These are phyloP conservation scores for Ceratina calcarata DNA, from an alignment of 1,140 invertebrate species.

Conservation along the genomic window DNA sequence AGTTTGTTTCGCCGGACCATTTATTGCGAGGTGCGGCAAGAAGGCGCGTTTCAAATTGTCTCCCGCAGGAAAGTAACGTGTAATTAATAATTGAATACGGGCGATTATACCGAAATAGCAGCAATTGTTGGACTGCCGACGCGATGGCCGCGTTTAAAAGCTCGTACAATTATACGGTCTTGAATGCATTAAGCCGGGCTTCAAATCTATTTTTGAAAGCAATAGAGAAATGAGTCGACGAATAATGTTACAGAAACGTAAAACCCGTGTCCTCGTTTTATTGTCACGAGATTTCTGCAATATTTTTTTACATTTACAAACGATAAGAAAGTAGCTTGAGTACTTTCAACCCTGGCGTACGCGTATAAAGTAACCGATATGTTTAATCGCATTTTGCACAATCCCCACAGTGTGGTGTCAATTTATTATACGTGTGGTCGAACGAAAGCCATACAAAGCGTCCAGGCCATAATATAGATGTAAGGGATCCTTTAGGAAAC, in stretches of 20 bases:
- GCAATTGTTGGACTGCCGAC: neutral
- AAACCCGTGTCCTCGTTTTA: neutral
- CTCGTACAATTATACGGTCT: neutral
- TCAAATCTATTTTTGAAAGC: neutral
- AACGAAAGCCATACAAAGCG: constrained; percentile 15
- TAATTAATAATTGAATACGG: constrained; percentile 17
- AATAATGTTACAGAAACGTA: neutral
- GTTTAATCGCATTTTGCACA: neutral
- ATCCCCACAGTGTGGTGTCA: neutral
- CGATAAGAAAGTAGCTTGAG: no score
- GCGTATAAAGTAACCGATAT: neutral
- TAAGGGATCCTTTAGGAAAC: constrained; percentile 30
- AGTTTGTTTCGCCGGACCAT: neutral
- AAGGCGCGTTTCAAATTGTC: neutral
- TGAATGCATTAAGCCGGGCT: neutral
- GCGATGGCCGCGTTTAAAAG: neutral
- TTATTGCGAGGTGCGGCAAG: neutral
- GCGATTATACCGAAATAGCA: neutral
- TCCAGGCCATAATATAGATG: neutral
- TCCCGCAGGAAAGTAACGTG: neutral
- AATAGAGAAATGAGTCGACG: neutral
- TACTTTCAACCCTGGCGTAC: no score
- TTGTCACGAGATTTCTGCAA: no score
- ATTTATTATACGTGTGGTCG: constrained; percentile 3
- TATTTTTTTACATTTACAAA: no score